phyloP scores from a whole-genome alignment of 2,888 invertebrate species.

The Byasa hedistus region DNA sequence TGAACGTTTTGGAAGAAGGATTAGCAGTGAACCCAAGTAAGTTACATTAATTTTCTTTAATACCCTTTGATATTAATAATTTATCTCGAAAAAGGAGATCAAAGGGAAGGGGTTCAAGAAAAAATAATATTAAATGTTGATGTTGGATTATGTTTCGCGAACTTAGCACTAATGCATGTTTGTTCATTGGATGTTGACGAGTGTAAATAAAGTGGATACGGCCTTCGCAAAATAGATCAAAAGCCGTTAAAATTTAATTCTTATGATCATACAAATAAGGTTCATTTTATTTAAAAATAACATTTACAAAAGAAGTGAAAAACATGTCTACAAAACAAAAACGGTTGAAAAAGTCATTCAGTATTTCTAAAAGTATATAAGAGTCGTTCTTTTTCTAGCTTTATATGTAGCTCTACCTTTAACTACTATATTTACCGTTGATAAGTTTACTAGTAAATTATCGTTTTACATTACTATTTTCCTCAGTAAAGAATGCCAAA shows the following conservation, averaged over 20 bases:
- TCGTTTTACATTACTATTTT: background rate
- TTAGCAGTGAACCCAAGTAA: slow-evolving; percentile 75
- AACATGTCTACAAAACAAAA: background rate
- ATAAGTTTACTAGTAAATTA: background rate
- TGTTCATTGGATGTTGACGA: slow-evolving; percentile 19
- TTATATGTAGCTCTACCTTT: background rate
- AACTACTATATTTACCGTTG: background rate
- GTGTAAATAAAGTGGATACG: slow-evolving; percentile 21
- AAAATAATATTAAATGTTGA: background rate
- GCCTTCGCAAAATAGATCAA: slow-evolving; percentile 12
- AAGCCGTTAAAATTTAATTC: background rate
- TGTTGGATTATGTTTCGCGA: background rate
- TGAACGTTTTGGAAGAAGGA: slow-evolving; percentile 72
- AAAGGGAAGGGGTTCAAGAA: background rate
- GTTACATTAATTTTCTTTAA: slow-evolving; percentile 36
- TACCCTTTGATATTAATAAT: background rate
- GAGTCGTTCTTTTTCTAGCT: too few relatives aligned
- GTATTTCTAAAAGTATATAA: background rate
- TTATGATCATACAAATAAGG: background rate
- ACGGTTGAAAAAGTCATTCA: background rate
- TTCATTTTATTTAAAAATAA: background rate
- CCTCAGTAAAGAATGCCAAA: background rate
- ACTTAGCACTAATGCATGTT: slow-evolving; percentile 18
- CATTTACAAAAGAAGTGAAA: background rate
- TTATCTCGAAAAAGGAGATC: background rate